These are phyloP conservation scores for Abramis brama DNA, from an alignment of 2,113 vertebrate species.

Conservation along the genomic window DNA sequence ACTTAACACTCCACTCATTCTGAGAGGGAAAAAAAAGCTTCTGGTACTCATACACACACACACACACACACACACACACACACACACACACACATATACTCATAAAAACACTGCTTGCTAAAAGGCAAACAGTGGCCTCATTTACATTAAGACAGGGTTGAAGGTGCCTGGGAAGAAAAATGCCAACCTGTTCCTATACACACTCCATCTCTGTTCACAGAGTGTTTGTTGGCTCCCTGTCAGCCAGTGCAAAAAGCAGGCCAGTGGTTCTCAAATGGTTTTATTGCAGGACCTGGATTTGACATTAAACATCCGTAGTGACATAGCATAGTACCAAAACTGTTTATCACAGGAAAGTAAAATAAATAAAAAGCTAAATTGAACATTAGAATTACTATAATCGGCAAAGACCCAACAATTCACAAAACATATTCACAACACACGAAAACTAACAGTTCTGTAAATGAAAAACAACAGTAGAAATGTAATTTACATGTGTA, in stretches of 20 bases:
- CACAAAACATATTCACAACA: too few relatives aligned
- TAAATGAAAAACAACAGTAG: too few relatives aligned
- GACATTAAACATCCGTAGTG: background rate
- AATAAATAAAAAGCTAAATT: background rate
- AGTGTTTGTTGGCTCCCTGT: constrained; percentile 46
- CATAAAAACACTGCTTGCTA: constrained; percentile 27
- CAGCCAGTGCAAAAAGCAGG: constrained; percentile 36
- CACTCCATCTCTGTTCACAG: constrained; percentile 70
- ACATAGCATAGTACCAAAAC: background rate
- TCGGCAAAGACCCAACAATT: background rate
- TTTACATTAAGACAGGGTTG: constrained; percentile 41
- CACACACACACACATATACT: background rate
- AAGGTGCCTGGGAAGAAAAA: constrained; percentile 30
- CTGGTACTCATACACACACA: background rate
- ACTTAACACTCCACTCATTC: constrained; percentile 17
- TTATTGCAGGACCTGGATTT: background rate
- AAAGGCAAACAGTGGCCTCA: constrained; percentile 50
- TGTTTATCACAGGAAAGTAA: background rate
- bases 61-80: background rate
- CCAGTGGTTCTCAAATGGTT: background rate
- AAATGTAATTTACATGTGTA: background rate
- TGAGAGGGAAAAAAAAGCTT: background rate
- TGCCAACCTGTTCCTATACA: constrained; percentile 63
- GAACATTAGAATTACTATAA: background rate
- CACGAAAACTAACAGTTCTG: too few relatives aligned